These are phyloP conservation scores for Strix aluco DNA, from an alignment of 2,113 vertebrate species.

Conservation along the genomic window DNA sequence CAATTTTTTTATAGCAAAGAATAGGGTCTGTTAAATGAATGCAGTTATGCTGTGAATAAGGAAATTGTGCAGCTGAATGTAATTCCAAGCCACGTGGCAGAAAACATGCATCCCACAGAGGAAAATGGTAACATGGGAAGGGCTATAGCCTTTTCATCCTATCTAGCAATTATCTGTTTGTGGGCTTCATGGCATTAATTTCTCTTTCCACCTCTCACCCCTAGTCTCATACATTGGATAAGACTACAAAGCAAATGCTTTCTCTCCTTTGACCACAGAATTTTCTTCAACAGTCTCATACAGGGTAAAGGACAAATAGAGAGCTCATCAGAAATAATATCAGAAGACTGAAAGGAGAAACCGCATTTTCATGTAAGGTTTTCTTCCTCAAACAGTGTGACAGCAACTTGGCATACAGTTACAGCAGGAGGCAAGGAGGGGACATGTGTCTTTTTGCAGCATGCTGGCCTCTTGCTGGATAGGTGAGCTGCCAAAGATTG, in stretches of 20 bases:
- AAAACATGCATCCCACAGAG: not conserved
- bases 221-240: not conserved
- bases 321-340: not conserved
- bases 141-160: not conserved
- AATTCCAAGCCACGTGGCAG: not conserved
- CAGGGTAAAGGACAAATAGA: not conserved
- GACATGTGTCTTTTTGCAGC: fast-evolving
- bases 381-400: not conserved
- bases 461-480: not conserved
- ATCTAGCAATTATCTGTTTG: not conserved
- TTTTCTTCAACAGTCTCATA: not conserved
- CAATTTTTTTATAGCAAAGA: not conserved
- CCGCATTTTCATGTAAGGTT: not conserved
- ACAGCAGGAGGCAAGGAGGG: not conserved
- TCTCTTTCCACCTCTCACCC: not conserved
- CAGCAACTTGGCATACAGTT: not conserved
- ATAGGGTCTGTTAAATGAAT: not conserved
- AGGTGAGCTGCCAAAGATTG: not conserved
- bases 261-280: not conserved
- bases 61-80: not conserved
- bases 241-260: not conserved
- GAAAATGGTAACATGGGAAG: not conserved
- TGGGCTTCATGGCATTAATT: not conserved
- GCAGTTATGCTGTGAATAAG: not conserved
- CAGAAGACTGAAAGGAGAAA: not conserved